A percentile compares a stretch with the other conserved stretches of the same genome.
Evolutionary conservation across 2,113 vertebrate genomes (phyloP).

Genomic region (Paedocypris sp.): DNA sequence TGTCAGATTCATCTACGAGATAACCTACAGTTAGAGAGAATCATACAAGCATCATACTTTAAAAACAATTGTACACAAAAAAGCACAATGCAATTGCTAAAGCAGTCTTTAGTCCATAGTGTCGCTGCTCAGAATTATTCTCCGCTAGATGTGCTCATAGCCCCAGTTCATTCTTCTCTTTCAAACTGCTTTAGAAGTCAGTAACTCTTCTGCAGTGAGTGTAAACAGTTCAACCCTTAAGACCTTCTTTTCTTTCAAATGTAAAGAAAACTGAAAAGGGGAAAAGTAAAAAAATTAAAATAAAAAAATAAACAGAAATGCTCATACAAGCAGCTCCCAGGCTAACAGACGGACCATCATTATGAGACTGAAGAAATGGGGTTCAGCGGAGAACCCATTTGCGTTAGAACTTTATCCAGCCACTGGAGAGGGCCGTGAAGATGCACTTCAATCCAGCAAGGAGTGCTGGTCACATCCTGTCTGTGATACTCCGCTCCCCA

Average conservation of each 20-base stretch:
- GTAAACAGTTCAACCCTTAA: constrained; percentile 68
- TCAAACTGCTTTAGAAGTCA: constrained; percentile 42
- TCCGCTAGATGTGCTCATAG: constrained; percentile 35
- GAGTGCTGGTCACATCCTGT: constrained; percentile 95
- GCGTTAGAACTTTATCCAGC: constrained; percentile 98
- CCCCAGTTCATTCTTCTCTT: constrained; percentile 35
- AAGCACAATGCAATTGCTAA: constrained; percentile 32
- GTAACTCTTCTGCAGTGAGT: constrained; percentile 51
- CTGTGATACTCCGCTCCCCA: constrained; percentile 96
- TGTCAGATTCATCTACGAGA: constrained; percentile 48
- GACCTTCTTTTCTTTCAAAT: constrained; percentile 57
- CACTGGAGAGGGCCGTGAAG: constrained; percentile 94
- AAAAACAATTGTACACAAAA: constrained; percentile 44
- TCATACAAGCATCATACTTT: constrained; percentile 43
- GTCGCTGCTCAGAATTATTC: constrained; percentile 39
- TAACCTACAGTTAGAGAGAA: constrained; percentile 38
- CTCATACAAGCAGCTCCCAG: constrained; percentile 26
- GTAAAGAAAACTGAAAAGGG: constrained; percentile 23
- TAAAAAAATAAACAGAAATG: constrained; percentile 23
- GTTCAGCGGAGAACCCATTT: constrained; percentile 95
- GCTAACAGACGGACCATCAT: constrained; percentile 52
- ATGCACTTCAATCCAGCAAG: constrained; percentile 97
- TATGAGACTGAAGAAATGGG: constrained; percentile 97
- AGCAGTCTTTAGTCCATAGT: constrained; percentile 52
- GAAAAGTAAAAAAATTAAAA: constrained; percentile 21